phyloP scores from a whole-genome alignment of 2,113 vertebrate species.

The Nycticebus coucang region DNA sequence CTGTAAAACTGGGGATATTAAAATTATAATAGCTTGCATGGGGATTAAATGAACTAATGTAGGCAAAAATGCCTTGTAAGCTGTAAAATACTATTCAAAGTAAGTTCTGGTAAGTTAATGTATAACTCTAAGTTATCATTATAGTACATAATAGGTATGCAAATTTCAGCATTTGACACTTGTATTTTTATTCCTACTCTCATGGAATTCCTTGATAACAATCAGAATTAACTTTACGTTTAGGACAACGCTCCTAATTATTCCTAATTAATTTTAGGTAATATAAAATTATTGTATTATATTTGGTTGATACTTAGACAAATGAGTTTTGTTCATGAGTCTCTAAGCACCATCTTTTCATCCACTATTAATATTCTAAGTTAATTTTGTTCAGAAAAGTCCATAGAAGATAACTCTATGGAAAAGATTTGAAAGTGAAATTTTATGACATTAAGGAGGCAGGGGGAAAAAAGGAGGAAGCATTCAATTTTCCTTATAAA shows the following conservation, averaged over 20 bases:
- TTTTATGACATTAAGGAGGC: slow-evolving; percentile 10
- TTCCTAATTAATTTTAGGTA: not conserved
- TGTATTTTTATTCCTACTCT: not conserved
- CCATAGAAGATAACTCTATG: not conserved
- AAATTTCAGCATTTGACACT: not conserved
- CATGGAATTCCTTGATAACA: not conserved
- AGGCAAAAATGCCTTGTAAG: not conserved
- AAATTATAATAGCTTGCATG: not conserved
- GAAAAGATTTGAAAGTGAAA: not conserved
- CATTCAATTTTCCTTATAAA: slow-evolving; percentile 34
- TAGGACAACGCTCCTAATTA: not conserved
- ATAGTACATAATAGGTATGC: not conserved
- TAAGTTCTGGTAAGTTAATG: not conserved
- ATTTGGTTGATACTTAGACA: slow-evolving; percentile 12
- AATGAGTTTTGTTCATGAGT: not conserved
- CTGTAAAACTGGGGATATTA: not conserved
- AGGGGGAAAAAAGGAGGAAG: not conserved
- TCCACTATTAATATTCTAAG: not conserved
- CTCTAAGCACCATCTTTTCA: not conserved
- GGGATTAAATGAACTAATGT: not conserved
- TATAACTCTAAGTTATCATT: not conserved
- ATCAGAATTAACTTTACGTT: slow-evolving; percentile 2
- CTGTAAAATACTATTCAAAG: not conserved
- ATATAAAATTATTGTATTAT: slow-evolving; percentile 10
- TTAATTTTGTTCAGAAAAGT: not conserved